These are phyloP conservation scores for Amitus sp. DNA, from an alignment of 2,888 invertebrate genomes.

Conservation along the genomic window DNA sequence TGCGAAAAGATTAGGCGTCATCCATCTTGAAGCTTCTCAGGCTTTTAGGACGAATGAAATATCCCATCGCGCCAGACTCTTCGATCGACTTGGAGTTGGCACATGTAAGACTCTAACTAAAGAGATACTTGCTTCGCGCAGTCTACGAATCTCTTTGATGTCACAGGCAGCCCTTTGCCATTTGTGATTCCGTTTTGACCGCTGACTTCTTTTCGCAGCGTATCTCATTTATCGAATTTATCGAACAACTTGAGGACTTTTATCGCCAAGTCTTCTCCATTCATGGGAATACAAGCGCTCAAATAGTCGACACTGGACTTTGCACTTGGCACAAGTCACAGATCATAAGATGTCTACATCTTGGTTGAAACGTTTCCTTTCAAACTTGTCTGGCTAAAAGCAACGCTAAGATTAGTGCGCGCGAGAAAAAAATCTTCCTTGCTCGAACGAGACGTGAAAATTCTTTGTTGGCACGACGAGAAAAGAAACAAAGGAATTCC, in stretches of 20 bases:
- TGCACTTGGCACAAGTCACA: too few relatives aligned
- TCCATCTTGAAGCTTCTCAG: constrained; percentile 12
- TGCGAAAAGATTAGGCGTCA: constrained; percentile 10
- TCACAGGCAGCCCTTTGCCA: constrained; percentile 4
- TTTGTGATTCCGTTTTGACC: constrained; percentile 12
- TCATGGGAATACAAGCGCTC: too few relatives aligned
- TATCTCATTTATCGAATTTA: constrained; percentile 9
- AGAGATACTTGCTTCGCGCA: constrained; percentile 6
- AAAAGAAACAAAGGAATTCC: constrained; percentile 13
- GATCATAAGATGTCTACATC: too few relatives aligned
- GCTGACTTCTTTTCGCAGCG: not conserved
- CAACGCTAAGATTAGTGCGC: too few relatives aligned
- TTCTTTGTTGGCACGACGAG: not conserved
- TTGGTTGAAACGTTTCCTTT: too few relatives aligned
- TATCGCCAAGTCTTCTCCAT: too few relatives aligned
- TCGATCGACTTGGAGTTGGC: constrained; percentile 14
- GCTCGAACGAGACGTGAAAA: constrained; percentile 2
- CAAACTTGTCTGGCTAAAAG: too few relatives aligned
- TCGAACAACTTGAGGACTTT: not conserved
- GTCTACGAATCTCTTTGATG: constrained; percentile 3
- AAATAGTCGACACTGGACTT: too few relatives aligned
- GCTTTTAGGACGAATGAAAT: constrained; percentile 17
- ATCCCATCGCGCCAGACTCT: constrained; percentile 12
- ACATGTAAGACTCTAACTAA: not conserved
- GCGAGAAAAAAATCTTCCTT: not conserved